Percentiles rank a stretch among this genome's conserved stretches.
Evolutionary conservation across 2,113 vertebrate species (phyloP).

Genomic region (Plecturocebus donacophilus): DNA sequence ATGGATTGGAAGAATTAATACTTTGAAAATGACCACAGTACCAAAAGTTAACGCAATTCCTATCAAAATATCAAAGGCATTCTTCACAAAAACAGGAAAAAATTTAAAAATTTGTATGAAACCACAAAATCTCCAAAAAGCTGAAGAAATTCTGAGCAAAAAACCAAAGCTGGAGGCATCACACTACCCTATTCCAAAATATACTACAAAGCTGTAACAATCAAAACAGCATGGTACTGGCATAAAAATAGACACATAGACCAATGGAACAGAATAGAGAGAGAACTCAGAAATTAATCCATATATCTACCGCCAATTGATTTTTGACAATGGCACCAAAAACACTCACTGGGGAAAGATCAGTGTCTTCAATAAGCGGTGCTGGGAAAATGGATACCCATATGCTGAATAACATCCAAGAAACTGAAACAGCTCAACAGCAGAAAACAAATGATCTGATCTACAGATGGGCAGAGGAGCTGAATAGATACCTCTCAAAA

Average conservation of each 20-base stretch:
- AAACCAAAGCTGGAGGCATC: not conserved
- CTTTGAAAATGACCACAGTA: not conserved
- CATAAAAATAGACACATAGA: not conserved
- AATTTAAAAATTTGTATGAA: not conserved
- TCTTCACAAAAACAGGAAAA: not conserved
- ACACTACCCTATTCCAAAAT: not conserved
- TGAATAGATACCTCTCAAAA: not conserved
- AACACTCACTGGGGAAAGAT: not conserved
- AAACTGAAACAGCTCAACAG: not conserved
- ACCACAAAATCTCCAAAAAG: not conserved
- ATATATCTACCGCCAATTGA: not conserved
- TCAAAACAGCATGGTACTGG: not conserved
- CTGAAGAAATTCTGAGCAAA: not conserved
- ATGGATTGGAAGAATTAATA: not conserved
- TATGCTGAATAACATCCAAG: not conserved
- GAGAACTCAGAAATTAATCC: not conserved
- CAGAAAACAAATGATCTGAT: not conserved
- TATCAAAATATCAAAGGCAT: not conserved
- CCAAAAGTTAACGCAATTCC: not conserved
- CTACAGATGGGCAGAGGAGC: not conserved
- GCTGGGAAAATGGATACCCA: not conserved
- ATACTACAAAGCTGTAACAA: not conserved
- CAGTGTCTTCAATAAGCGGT: not conserved
- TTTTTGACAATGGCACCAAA: not conserved
- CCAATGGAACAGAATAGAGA: not conserved